Base-by-base conservation (phyloP, 1,140 invertebrate species). In the Pseudomyrmex dendroicus region DNA sequence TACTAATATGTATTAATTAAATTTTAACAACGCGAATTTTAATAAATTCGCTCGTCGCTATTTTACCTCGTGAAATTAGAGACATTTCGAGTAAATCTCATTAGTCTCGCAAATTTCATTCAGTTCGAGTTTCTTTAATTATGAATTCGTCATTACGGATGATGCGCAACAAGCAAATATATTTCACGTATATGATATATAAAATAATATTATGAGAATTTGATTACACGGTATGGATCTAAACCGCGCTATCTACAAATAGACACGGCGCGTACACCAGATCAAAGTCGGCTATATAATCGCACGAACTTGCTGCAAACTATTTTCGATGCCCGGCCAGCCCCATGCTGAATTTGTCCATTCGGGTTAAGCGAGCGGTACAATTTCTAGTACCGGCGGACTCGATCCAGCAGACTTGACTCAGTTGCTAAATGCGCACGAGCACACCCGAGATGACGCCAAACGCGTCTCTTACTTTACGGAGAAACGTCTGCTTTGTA, bases 251-350 rank as follows among this genome's bases (percentile, higher is more conserved):
- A 84, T 54, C 89, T 83, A 85, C 86, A 91, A 91, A 91, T 91
- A 91, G 90, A 90, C 63, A 56, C 61, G 35, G 35, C 46, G 52
- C 56, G 48, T 76, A 77, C 74, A 78, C 56, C 50, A 70, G 80
- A 67, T 63, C 35, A 73, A 83, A 82, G 63, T 64, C 50, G 35
- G 48, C 76, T 70, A 48, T 44, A 82, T 77, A 64, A 35, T 46
- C 67, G 50, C 44, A 59, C 62, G 70, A 83, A 68, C 57, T 22
- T 64, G 25, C 74, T 52, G 50, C 73, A 56, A 86, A 90, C 90
- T 90, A 90, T 89, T 91, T 89, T 90, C 82, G 90, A 91, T 84
- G 73, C 82, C 83, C 82, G 82, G 63, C 66, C 86, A 20, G 74
- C 74, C 84, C 74, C 64, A 61, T 73, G 72, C 62, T 80, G 85